Evolutionary conservation across 2,888 invertebrate genomes (phyloP), one percentile per base, ranked within the genome.

Genomic region (Diadromus collaris): DNA sequence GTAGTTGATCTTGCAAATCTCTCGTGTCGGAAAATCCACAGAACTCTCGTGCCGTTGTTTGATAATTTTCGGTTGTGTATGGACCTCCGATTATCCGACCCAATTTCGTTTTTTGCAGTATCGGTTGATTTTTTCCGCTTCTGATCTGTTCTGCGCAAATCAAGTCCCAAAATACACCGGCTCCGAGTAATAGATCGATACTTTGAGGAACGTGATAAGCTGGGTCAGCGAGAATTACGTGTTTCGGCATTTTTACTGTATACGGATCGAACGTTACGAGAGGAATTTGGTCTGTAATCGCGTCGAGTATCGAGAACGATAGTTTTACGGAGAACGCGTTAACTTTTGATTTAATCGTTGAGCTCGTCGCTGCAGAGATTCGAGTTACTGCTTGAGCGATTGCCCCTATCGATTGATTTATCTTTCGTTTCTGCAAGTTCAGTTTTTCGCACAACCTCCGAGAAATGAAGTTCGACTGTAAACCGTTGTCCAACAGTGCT

Each of bases 401-500:
- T n/a, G 63, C 71, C 19, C 63, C 34, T 27, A 67, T 7, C 16
- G 71, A 71, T 71, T 71, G 34, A 16, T 54, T 13, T 6, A 51
- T 67, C 29, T 74, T 74, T 58, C 27, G 21, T 13, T 27, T 67
- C 6, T 10, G 24, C 0, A 61, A 16, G 2, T 61, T 67, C 5
- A 67, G 3, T 19, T 67, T 27, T 1, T 67, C 67, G 38, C 70
- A 48, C 60, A 70, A 38, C 34, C 32, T 4, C 10, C 61, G 34
- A 48, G 60, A 16, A 5, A 70, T 70, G 48, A 80, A 81, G 54
- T 79, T 79, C 1, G 76, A 67, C 46, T 81, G 80, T n/a, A 81
- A 82, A n/a, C 81, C 82, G 19, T 34, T 65, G 56, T 78, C 82
- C 46, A 82, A 64, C 44, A 82, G 24, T 58, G 80, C 82, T 73